Conservation (phyloP, 2,797 vertebrate genomes). For the Urophycis tenuis region DNA sequence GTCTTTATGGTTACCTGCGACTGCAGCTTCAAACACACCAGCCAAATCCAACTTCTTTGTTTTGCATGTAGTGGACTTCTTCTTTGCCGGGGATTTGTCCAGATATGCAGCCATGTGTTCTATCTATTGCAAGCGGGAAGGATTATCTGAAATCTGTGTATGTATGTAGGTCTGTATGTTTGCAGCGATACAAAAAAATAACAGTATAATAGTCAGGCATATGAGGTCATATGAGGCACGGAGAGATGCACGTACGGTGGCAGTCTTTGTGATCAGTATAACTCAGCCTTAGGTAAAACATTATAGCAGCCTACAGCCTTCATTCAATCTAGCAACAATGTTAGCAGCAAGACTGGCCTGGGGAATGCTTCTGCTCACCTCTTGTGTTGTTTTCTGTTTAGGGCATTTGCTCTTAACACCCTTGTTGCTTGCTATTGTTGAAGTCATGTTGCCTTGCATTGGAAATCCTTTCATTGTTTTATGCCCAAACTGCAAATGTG, state of each 20-base stretch:
- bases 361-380: conserved; percentile 43
- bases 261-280: too few species aligned
- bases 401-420: conserved; percentile 21
- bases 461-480: conserved; percentile 30
- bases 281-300: background rate
- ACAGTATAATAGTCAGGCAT: too few species aligned
- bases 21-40: conserved; percentile 42
- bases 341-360: background rate
- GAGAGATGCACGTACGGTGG: background rate
- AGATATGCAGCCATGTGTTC: conserved; percentile 30
- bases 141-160: background rate
- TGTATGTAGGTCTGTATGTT: background rate
- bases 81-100: conserved; percentile 51
- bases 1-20: conserved; percentile 48
- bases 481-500: conserved; percentile 27
- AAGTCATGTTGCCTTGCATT: conserved; percentile 24
- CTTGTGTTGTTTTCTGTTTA: conserved; percentile 26
- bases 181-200: background rate
- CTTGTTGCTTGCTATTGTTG: conserved; percentile 22
- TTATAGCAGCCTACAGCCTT: background rate
- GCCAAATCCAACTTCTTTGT: conserved; percentile 24
- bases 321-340: background rate
- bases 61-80: conserved; percentile 34
- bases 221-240: background rate
- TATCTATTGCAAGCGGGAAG: conserved; percentile 45